Evolutionary conservation across 2,797 vertebrate species (phyloP).

Genomic region (Myripristis jacobus): DNA sequence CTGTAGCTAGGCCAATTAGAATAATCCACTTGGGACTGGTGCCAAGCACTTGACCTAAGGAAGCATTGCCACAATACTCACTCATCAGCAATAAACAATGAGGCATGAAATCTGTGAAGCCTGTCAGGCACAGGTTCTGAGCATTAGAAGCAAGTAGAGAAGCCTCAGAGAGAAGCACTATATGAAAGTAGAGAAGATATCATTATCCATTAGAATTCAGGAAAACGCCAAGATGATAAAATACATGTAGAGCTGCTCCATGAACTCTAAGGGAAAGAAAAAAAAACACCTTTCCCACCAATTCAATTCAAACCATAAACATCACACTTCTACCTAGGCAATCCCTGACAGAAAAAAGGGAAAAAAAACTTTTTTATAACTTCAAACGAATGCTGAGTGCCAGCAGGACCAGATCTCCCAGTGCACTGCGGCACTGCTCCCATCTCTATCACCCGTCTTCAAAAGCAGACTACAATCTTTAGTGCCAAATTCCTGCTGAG

Average conservation of each 20-base stretch:
- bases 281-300: slow-evolving; percentile 9
- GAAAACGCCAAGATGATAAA: not conserved
- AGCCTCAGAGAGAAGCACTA: slow-evolving; percentile 53
- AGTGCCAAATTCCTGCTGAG: slow-evolving; percentile 63
- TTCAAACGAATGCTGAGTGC: slow-evolving; percentile 17
- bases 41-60: slow-evolving; percentile 66
- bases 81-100: slow-evolving; percentile 69
- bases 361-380: slow-evolving; percentile 14
- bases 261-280: not conserved
- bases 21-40: slow-evolving; percentile 59
- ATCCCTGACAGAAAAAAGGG: slow-evolving; percentile 10
- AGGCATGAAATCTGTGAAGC: slow-evolving; percentile 70
- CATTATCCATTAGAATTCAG: slow-evolving; percentile 23
- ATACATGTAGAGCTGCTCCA: slow-evolving; percentile 18
- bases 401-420: not conserved
- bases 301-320: slow-evolving; percentile 7
- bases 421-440: not conserved
- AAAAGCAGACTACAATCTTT: slow-evolving; percentile 36
- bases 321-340: not conserved
- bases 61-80: slow-evolving; percentile 75
- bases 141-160: slow-evolving; percentile 68
- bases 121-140: slow-evolving; percentile 65
- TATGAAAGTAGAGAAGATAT: slow-evolving; percentile 30
- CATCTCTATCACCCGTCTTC: slow-evolving; percentile 15
- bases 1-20: slow-evolving; percentile 62